Conservation (phyloP, 2,888 invertebrate species). For the Acleris sparsana region DNA sequence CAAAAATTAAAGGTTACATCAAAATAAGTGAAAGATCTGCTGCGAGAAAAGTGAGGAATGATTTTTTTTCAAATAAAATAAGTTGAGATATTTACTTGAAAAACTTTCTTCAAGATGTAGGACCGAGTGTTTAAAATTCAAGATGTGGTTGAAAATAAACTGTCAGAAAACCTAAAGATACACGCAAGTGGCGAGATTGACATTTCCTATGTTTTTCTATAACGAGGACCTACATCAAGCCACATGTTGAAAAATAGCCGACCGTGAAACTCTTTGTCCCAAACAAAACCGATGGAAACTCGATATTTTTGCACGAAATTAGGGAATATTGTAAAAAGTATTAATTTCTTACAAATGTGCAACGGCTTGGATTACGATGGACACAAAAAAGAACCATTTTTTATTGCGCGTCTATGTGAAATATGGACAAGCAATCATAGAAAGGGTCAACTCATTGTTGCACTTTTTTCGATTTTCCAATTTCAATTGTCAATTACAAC, state of each 20-base stretch:
- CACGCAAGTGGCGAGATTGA: conserved; percentile 48
- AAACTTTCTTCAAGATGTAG: neutral
- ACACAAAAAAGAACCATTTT: conserved; percentile 52
- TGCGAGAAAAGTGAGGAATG: too few species aligned
- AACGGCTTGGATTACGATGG: conserved; percentile 67
- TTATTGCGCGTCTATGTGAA: conserved; percentile 56
- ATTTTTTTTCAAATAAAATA: neutral
- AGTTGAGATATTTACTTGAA: neutral
- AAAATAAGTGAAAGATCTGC: neutral
- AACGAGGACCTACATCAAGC: conserved; percentile 58
- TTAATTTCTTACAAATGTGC: conserved; percentile 75
- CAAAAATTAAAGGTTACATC: neutral
- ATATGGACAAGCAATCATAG: conserved; percentile 67
- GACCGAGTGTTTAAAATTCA: conserved; percentile 8
- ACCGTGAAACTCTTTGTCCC: conserved; percentile 59
- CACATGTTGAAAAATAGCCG: conserved; percentile 68
- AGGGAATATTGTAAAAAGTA: conserved; percentile 73
- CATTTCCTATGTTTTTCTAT: conserved; percentile 56
- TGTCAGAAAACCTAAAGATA: conserved; percentile 31
- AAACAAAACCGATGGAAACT: conserved; percentile 57
- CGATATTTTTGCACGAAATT: conserved; percentile 78
- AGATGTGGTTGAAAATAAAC: conserved; percentile 29
- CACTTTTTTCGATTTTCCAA: conserved; percentile 47
- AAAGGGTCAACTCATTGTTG: conserved; percentile 69
- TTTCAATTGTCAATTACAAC: conserved; percentile 59